A percentile compares a stretch with the other conserved stretches of the same genome.
These are phyloP conservation scores for Acrobasis suavella DNA, from an alignment of 2,888 invertebrate genomes.

Conservation along the genomic window DNA sequence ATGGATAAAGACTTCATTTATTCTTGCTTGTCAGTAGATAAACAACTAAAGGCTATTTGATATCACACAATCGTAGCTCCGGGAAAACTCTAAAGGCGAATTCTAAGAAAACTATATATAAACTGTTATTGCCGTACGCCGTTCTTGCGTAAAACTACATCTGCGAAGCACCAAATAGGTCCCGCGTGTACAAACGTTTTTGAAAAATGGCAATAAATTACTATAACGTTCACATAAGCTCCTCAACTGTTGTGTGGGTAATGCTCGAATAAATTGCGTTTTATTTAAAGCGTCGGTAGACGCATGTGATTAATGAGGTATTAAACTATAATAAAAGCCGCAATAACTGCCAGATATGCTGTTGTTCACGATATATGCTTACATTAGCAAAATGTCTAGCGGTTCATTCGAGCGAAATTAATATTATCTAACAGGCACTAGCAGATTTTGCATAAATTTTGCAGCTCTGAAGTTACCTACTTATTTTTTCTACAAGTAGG, in stretches of 20 bases:
- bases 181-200: conserved; percentile 11
- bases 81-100: not conserved
- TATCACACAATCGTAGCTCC: too few relatives aligned
- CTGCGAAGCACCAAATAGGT: conserved; percentile 8
- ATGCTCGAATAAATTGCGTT: not conserved
- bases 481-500: too few relatives aligned
- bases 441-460: too few relatives aligned
- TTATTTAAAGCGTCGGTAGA: not conserved
- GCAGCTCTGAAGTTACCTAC: too few relatives aligned
- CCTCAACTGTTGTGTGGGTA: conserved; percentile 6
- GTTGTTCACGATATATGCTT: not conserved
- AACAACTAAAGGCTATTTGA: too few relatives aligned
- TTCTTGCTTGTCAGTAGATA: too few relatives aligned
- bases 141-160: conserved; percentile 1
- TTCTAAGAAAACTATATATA: conserved; percentile 7
- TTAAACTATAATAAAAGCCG: not conserved
- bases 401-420: not conserved
- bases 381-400: not conserved
- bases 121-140: not conserved
- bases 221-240: conserved; percentile 10
- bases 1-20: too few relatives aligned
- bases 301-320: not conserved
- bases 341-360: not conserved
- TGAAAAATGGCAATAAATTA: conserved; percentile 12
- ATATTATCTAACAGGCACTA: too few relatives aligned